These are phyloP conservation scores for Drosophila tropicalis DNA, from an alignment of 1,140 invertebrate species.

Conservation along the genomic window DNA sequence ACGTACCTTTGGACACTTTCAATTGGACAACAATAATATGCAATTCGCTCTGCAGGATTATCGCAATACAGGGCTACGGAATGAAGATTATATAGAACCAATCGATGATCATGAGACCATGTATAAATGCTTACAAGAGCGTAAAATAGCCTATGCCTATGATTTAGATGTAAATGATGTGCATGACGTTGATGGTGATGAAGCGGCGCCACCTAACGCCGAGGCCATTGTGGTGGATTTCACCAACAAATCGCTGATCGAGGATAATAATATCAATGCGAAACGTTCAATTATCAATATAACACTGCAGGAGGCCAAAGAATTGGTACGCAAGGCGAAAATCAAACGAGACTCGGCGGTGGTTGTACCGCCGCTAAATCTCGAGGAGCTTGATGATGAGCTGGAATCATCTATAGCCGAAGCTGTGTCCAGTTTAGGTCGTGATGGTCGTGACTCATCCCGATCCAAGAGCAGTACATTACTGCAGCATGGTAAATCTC, in stretches of 20 bases:
- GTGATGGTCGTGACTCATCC: slow-evolving; percentile 42
- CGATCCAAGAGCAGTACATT: slow-evolving; percentile 39
- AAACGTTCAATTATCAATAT: slow-evolving; percentile 80
- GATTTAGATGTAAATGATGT: slow-evolving; percentile 50
- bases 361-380: slow-evolving; percentile 66
- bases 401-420: slow-evolving; percentile 79
- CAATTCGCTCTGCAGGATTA: slow-evolving; percentile 72
- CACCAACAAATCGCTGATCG: slow-evolving; percentile 77
- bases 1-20: slow-evolving; percentile 84
- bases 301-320: slow-evolving; percentile 76
- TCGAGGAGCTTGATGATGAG: slow-evolving; percentile 77
- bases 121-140: slow-evolving; percentile 77
- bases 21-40: slow-evolving; percentile 79
- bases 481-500: slow-evolving; percentile 34
- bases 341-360: slow-evolving; percentile 52
- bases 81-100: slow-evolving; percentile 79
- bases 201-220: slow-evolving; percentile 45
- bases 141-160: slow-evolving; percentile 40
- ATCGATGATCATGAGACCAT: slow-evolving; percentile 83
- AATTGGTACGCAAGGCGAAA: slow-evolving; percentile 66
- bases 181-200: too few relatives aligned
- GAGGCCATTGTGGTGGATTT: slow-evolving; percentile 85
- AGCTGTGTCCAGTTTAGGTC: slow-evolving; percentile 72
- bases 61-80: slow-evolving; percentile 54
- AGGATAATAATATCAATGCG: slow-evolving; percentile 70